Evolutionary conservation across 2,888 invertebrate genomes (phyloP).

Genomic region (Nephrocerus scutellatus): DNA sequence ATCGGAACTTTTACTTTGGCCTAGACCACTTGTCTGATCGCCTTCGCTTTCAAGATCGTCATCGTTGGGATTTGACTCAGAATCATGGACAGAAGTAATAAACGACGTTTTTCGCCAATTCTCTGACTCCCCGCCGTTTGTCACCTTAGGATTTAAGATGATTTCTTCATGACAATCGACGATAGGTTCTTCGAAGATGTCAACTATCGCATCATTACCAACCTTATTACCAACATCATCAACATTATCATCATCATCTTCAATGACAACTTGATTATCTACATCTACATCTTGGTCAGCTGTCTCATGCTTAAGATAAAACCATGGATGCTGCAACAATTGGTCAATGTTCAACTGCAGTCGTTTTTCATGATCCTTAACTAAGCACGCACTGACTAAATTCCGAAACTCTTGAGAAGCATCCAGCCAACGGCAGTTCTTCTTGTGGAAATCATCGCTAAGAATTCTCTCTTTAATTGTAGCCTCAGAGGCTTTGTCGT

Average conservation of each 20-base stretch:
- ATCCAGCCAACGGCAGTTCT: constrained; percentile 31
- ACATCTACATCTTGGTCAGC: not conserved
- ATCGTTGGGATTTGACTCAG: constrained; percentile 20
- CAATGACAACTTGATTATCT: not conserved
- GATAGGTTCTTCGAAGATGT: constrained; percentile 62
- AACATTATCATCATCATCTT: constrained; percentile 44
- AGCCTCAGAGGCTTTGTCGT: constrained; percentile 23
- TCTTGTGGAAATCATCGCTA: constrained; percentile 33
- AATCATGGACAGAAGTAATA: constrained; percentile 23
- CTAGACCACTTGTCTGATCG: constrained; percentile 32
- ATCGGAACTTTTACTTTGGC: constrained; percentile 36
- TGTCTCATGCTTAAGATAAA: constrained; percentile 13
- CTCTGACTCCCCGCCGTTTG: too few relatives aligned
- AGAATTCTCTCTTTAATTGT: constrained; percentile 33
- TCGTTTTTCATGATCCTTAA: constrained; percentile 32
- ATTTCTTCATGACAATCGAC: too few relatives aligned
- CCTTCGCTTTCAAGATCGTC: constrained; percentile 29
- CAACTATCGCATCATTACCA: constrained; percentile 59
- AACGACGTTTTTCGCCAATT: constrained; percentile 47
- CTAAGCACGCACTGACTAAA: constrained; percentile 33
- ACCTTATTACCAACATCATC: constrained; percentile 15
- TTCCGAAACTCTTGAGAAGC: constrained; percentile 30
- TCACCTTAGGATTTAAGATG: too few relatives aligned
- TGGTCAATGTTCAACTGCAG: constrained; percentile 27
- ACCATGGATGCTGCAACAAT: constrained; percentile 50